Evolutionary conservation across 2,797 vertebrate species (phyloP).

Genomic region (Acipenser ruthenus): DNA sequence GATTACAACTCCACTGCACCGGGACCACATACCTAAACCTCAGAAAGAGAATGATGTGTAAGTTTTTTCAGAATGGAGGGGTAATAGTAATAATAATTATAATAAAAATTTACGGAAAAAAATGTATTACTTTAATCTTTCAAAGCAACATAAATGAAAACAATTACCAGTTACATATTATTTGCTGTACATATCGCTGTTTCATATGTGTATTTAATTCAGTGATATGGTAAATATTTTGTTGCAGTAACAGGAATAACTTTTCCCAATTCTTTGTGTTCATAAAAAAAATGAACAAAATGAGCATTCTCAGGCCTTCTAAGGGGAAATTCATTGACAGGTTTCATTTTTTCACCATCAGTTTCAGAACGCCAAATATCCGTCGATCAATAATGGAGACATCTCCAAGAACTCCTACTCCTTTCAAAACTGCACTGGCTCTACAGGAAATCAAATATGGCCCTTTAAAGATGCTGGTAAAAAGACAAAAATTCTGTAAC

Average conservation of each 20-base stretch:
- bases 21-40: constrained; percentile 65
- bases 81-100: too few species aligned
- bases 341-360: constrained; percentile 33
- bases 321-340: too few species aligned
- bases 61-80: constrained; percentile 33
- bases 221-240: too few species aligned
- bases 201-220: too few species aligned
- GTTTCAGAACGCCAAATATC: constrained; percentile 87
- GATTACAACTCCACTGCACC: constrained; percentile 55
- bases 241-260: too few species aligned
- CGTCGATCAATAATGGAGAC: constrained; percentile 87
- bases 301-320: neutral
- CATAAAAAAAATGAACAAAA: neutral
- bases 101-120: too few species aligned
- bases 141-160: too few species aligned
- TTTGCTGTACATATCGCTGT: too few species aligned
- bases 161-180: too few species aligned
- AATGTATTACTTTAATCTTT: too few species aligned
- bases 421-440: constrained; percentile 78
- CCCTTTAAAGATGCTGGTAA: constrained; percentile 85
- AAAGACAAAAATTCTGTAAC: constrained; percentile 27
- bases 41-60: constrained; percentile 89
- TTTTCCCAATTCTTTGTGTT: neutral
- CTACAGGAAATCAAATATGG: constrained; percentile 87
- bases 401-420: constrained; percentile 84